phyloP scores from a whole-genome alignment of 2,797 vertebrate genomes.

The Orestias chungarensis region DNA sequence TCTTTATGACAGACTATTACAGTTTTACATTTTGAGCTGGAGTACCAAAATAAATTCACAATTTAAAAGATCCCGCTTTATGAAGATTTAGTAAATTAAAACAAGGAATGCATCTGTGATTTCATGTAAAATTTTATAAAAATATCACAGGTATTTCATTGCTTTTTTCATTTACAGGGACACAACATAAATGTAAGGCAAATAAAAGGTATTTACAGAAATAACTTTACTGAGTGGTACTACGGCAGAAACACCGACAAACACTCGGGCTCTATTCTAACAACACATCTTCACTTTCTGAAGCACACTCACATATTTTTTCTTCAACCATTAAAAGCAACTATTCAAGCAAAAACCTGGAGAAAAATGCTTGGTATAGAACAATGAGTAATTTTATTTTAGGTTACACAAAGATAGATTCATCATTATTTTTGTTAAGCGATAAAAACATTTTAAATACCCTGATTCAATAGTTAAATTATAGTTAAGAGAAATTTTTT shows the following conservation, averaged over 20 bases:
- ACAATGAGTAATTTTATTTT: constrained; percentile 12
- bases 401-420: constrained; percentile 31
- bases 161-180: constrained; percentile 69
- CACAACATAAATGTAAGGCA: constrained; percentile 33
- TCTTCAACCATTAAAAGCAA: constrained; percentile 53
- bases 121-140: constrained; percentile 77
- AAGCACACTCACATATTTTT: constrained; percentile 17
- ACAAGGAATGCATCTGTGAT: constrained; percentile 28
- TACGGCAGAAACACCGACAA: constrained; percentile 25
- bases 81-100: not conserved
- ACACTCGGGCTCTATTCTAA: constrained; percentile 56
- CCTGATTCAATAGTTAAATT: constrained; percentile 50
- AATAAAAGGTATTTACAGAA: constrained; percentile 48
- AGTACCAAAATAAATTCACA: not conserved
- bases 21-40: not conserved
- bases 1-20: too few relatives aligned
- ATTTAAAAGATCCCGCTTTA: not conserved
- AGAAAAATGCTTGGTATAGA: constrained; percentile 44
- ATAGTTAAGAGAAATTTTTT: constrained; percentile 17
- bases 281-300: constrained; percentile 31
- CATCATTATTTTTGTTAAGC: constrained; percentile 28
- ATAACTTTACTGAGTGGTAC: constrained; percentile 16
- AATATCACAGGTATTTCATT: constrained; percentile 68
- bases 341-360: constrained; percentile 51
- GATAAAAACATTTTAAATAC: constrained; percentile 47